These are phyloP conservation scores for Cepaea nemoralis DNA, from an alignment of 1,140 invertebrate species.

Conservation along the genomic window DNA sequence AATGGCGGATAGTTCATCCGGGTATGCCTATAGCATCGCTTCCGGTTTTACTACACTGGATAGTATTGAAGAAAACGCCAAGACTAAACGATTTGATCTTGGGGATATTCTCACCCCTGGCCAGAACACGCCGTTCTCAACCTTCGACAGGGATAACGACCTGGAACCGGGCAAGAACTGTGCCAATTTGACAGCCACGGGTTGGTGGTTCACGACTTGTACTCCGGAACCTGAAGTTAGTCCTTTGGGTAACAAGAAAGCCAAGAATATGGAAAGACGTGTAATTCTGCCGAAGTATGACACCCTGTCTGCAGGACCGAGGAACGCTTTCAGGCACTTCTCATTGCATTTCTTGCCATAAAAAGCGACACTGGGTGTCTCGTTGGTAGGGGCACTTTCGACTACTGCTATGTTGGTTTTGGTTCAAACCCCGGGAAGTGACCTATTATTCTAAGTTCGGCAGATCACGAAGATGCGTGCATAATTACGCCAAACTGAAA, in stretches of 20 bases:
- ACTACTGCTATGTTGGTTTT: no score
- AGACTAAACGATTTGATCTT: not conserved
- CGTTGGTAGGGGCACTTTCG: no score
- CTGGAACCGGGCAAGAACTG: not conserved
- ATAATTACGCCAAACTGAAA: no score
- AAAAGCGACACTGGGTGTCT: no score
- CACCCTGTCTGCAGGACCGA: not conserved
- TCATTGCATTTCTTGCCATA: not conserved
- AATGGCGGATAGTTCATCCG: not conserved
- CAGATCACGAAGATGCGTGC: no score
- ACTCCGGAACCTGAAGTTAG: not conserved
- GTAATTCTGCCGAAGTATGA: not conserved
- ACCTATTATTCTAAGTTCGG: no score
- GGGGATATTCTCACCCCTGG: not conserved
- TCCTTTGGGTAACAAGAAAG: not conserved
- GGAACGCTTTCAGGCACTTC: not conserved
- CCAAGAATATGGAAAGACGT: not conserved
- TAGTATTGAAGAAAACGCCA: not conserved
- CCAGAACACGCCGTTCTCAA: not conserved
- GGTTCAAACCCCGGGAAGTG: no score
- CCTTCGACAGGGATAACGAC: not conserved
- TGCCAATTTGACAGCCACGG: not conserved
- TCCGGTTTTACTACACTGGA: not conserved
- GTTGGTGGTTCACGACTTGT: slow-evolving; percentile 15
- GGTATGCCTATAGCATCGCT: not conserved